Evolutionary conservation across 1,140 invertebrate species (phyloP).

Genomic region (Monomorium pharaonis): DNA sequence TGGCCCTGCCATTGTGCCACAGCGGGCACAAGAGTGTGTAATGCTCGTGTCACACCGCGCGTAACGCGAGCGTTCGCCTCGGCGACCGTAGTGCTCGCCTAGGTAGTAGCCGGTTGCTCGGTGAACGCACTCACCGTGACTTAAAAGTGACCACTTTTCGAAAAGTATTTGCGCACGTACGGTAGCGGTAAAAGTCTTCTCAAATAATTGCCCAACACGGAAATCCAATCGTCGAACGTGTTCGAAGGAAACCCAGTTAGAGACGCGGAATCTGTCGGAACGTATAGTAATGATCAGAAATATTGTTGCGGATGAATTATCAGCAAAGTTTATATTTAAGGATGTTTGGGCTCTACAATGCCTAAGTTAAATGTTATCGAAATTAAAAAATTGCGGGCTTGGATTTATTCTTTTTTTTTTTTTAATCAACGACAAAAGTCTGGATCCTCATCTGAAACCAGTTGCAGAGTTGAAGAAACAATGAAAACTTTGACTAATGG

Average conservation of each 20-base stretch:
- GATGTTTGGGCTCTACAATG: no score
- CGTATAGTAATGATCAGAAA: not conserved
- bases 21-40: constrained; percentile 5
- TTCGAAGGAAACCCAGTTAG: not conserved
- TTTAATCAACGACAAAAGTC: no score
- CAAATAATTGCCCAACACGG: not conserved
- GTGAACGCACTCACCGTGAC: not conserved
- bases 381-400: no score
- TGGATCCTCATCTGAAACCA: no score
- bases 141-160: constrained; percentile 1
- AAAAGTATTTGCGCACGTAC: not conserved
- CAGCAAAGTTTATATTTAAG: no score
- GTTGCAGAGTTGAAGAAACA: no score
- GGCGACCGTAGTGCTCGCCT: not conserved
- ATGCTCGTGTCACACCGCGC: constrained; percentile 47
- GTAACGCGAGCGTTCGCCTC: constrained; percentile 51
- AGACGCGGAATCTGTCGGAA: not conserved
- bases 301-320: not conserved
- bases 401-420: no score
- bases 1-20: constrained; percentile 17
- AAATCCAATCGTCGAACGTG: no score
- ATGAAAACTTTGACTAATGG: no score
- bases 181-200: not conserved
- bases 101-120: constrained; percentile 10
- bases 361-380: no score